Evolutionary conservation across 2,888 invertebrate genomes (phyloP).

Genomic region (Trilocha varians): DNA sequence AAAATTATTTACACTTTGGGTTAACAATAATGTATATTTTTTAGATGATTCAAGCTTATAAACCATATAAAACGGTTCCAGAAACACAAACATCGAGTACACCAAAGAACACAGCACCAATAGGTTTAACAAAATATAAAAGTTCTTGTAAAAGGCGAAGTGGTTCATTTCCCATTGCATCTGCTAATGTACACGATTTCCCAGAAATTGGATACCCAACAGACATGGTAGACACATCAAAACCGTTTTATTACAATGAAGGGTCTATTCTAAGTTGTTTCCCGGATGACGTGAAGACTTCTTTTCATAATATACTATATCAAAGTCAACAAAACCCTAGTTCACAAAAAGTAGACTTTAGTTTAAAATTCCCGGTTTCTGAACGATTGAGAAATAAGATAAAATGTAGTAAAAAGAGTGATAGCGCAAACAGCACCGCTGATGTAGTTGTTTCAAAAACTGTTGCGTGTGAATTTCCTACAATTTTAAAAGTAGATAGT

Average conservation of each 20-base stretch:
- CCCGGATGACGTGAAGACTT: slow-evolving; percentile 32
- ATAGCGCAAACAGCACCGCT: too few relatives aligned
- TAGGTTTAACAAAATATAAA: slow-evolving; percentile 23
- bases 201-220: slow-evolving; percentile 34
- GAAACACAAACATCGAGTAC: slow-evolving; percentile 13
- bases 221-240: slow-evolving; percentile 30
- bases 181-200: slow-evolving; percentile 17
- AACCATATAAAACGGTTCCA: slow-evolving; percentile 13
- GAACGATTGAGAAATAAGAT: too few relatives aligned
- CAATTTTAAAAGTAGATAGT: too few relatives aligned
- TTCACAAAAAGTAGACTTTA: not conserved
- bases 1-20: not conserved
- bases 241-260: slow-evolving; percentile 36
- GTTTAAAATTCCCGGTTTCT: too few relatives aligned
- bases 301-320: slow-evolving; percentile 13
- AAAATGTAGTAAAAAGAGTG: too few relatives aligned
- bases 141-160: slow-evolving; percentile 9
- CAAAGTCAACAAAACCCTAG: not conserved
- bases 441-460: too few relatives aligned
- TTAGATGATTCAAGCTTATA: slow-evolving; percentile 19
- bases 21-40: slow-evolving; percentile 7
- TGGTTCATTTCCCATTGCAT: slow-evolving; percentile 10
- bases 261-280: slow-evolving; percentile 30
- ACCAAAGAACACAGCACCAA: slow-evolving; percentile 12
- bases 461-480: too few relatives aligned